phyloP scores from a whole-genome alignment of 2,113 vertebrate genomes.

The Myanophis thanlyinensis region DNA sequence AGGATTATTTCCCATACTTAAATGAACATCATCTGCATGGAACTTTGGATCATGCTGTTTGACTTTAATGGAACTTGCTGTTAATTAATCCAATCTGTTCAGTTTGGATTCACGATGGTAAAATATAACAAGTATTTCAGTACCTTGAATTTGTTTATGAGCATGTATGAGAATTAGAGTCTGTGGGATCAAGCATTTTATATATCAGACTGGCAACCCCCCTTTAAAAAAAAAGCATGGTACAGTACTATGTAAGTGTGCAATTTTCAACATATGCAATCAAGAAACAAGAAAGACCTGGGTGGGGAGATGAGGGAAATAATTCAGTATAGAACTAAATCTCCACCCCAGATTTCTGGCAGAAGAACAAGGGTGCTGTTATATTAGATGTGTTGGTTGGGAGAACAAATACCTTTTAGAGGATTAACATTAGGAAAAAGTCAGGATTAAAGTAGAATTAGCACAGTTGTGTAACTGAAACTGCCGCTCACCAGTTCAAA shows the following conservation, averaged over 20 bases:
- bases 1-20: background rate
- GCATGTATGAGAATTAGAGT: background rate
- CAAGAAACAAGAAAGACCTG: background rate
- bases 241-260: background rate
- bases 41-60: background rate
- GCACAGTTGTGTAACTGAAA: conserved; percentile 35
- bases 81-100: background rate
- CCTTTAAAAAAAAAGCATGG: background rate
- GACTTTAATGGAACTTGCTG: background rate
- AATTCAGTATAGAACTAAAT: conserved; percentile 43
- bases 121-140: background rate
- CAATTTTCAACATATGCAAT: background rate
- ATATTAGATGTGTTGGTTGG: conserved; percentile 50
- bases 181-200: background rate
- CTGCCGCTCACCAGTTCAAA: conserved; percentile 41
- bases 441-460: conserved; percentile 50
- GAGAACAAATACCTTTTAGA: conserved; percentile 50
- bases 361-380: conserved; percentile 60
- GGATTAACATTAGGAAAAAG: conserved; percentile 60
- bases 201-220: background rate
- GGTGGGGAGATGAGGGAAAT: conserved; percentile 1
- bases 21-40: background rate
- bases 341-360: conserved; percentile 39
- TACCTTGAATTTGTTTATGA: background rate
- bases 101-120: background rate